A percentile compares a stretch with the other conserved stretches of the same genome.
Evolutionary conservation across 2,888 invertebrate species (phyloP).

Genomic region (Drosophila niveifrons): DNA sequence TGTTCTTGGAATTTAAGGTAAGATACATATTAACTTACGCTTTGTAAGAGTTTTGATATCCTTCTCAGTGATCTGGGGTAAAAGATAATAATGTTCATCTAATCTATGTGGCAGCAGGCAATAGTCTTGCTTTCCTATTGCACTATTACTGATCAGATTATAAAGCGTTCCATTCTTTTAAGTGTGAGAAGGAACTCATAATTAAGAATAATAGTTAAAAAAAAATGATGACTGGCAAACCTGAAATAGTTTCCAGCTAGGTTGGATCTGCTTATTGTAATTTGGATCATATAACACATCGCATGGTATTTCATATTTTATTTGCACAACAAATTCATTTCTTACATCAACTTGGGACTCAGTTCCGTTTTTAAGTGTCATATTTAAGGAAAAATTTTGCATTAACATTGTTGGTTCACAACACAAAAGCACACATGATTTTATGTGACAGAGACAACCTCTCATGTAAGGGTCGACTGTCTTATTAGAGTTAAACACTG

Average conservation of each 20-base stretch:
- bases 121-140: background rate
- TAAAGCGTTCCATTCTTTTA: conserved; percentile 15
- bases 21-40: background rate
- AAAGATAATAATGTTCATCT: conserved; percentile 2
- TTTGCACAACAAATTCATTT: conserved; percentile 11
- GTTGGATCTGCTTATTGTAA: background rate
- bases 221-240: conserved; percentile 2
- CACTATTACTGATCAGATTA: background rate
- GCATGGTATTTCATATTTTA: background rate
- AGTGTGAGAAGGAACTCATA: background rate
- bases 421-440: conserved; percentile 77
- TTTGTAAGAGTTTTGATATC: background rate
- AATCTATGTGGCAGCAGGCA: conserved; percentile 17
- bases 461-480: conserved; percentile 26
- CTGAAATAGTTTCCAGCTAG: conserved; percentile 39
- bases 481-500: accelerated
- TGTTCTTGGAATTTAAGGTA: background rate
- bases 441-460: conserved; percentile 73
- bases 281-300: conserved; percentile 8
- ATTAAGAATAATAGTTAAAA: background rate
- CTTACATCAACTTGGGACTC: background rate
- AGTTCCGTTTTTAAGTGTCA: conserved; percentile 12
- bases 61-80: background rate
- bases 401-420: conserved; percentile 36
- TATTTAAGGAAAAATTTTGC: background rate